phyloP scores from a whole-genome alignment of 1,140 invertebrate species.

The Ditylenchus dipsaci region DNA sequence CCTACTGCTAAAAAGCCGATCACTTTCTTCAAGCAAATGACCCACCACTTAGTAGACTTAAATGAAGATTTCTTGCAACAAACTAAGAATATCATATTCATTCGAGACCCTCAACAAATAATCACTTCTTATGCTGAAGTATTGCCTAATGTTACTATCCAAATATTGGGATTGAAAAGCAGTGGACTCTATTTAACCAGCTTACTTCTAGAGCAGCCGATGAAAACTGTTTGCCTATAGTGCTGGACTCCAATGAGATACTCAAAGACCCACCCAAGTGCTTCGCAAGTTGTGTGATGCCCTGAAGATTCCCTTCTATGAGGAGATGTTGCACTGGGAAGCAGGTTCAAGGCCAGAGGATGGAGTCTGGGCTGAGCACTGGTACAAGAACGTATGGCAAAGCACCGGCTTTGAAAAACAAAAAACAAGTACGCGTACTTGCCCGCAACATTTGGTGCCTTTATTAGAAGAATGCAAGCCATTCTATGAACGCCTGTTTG shows the following conservation, averaged over 20 bases:
- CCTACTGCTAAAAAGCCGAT: not conserved
- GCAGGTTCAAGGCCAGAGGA: not conserved
- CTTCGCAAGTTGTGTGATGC: not conserved
- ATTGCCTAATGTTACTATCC: not conserved
- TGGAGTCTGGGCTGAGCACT: not conserved
- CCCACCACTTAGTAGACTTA: not conserved
- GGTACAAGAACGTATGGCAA: not conserved
- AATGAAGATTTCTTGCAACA: not conserved
- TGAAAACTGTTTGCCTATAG: not conserved
- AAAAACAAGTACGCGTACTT: not conserved
- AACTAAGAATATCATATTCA: not conserved
- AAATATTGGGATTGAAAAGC: not conserved
- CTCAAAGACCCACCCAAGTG: not conserved
- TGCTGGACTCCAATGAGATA: not conserved
- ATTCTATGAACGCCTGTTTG: not conserved
- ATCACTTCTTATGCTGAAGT: not conserved
- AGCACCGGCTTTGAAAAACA: not conserved
- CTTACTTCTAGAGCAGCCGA: not conserved
- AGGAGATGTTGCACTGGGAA: not conserved
- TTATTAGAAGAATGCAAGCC: not conserved
- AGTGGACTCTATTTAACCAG: not conserved
- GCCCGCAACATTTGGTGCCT: not conserved
- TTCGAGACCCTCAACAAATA: not conserved
- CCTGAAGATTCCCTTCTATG: not conserved
- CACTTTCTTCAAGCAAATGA: conserved; percentile 1